phyloP scores from a whole-genome alignment of 2,113 vertebrate genomes.

The Antechinus flavipes region DNA sequence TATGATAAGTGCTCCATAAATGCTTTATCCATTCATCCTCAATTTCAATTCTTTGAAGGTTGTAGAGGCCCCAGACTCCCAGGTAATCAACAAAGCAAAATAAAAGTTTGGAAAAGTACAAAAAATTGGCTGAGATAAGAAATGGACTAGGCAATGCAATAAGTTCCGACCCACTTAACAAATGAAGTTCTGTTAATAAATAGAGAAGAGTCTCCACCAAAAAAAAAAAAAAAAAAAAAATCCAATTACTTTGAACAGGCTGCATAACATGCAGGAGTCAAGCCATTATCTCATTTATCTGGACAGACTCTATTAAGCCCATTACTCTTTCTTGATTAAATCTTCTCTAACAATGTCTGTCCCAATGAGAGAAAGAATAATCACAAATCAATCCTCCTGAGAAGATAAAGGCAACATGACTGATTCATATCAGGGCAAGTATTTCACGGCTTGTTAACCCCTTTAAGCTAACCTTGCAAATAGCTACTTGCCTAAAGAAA shows the following conservation, averaged over 20 bases:
- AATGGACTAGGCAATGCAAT: not conserved
- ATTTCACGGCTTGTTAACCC: not conserved
- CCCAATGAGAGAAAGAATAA: slow-evolving; percentile 34
- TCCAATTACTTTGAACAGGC: slow-evolving; percentile 40
- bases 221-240: not conserved
- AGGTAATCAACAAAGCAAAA: not conserved
- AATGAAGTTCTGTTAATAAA: slow-evolving; percentile 42
- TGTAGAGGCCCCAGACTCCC: not conserved
- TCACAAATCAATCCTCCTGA: slow-evolving; percentile 52
- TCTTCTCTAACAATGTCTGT: slow-evolving; percentile 65
- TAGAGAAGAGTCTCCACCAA: slow-evolving; percentile 52
- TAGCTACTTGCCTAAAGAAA: rapidly evolving
- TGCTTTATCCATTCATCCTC: not conserved
- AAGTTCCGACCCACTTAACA: slow-evolving; percentile 12
- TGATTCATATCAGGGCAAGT: not conserved
- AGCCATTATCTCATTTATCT: slow-evolving; percentile 60
- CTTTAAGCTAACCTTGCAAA: not conserved
- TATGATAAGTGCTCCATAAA: not conserved
- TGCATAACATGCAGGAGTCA: not conserved
- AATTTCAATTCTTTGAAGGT: not conserved
- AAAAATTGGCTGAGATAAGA: not conserved
- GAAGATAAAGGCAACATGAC: not conserved
- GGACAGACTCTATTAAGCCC: slow-evolving; percentile 58
- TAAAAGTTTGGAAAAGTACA: not conserved
- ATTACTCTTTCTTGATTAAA: slow-evolving; percentile 73